These are phyloP conservation scores for Lepidochrysops patricia DNA, from an alignment of 2,888 invertebrate species.

Conservation along the genomic window DNA sequence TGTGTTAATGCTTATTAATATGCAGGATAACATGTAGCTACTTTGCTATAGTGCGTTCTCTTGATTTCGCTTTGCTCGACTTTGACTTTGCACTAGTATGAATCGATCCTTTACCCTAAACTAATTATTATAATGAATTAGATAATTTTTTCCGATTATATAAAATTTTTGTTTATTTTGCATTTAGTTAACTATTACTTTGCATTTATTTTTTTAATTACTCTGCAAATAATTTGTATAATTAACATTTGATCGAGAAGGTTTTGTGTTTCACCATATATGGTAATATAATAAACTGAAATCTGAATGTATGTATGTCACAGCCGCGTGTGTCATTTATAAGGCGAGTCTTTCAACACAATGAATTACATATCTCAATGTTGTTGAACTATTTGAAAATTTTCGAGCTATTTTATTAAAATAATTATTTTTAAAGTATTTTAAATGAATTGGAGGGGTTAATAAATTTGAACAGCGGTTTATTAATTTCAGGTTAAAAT, in stretches of 20 bases:
- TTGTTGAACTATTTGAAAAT: background rate
- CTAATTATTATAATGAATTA: background rate
- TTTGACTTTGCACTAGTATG: background rate
- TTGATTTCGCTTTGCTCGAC: background rate
- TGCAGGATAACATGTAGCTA: no score
- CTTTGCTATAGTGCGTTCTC: background rate
- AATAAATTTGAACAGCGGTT: constrained; percentile 43
- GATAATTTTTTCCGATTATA: background rate
- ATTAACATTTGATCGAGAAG: background rate
- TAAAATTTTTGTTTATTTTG: background rate
- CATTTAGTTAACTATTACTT: background rate
- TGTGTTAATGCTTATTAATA: no score
- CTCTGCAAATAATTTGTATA: background rate
- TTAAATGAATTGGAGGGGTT: constrained; percentile 24
- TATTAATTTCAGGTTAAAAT: constrained; percentile 63
- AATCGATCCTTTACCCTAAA: background rate
- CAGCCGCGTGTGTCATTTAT: background rate
- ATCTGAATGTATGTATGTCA: background rate
- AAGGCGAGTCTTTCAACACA: background rate
- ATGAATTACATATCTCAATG: constrained; percentile 7
- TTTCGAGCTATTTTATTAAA: background rate
- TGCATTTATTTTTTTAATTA: background rate
- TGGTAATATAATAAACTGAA: background rate
- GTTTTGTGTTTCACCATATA: background rate
- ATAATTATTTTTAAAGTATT: background rate